Evolutionary conservation across 2,113 vertebrate genomes (phyloP).

Genomic region (Microtus montanus): DNA sequence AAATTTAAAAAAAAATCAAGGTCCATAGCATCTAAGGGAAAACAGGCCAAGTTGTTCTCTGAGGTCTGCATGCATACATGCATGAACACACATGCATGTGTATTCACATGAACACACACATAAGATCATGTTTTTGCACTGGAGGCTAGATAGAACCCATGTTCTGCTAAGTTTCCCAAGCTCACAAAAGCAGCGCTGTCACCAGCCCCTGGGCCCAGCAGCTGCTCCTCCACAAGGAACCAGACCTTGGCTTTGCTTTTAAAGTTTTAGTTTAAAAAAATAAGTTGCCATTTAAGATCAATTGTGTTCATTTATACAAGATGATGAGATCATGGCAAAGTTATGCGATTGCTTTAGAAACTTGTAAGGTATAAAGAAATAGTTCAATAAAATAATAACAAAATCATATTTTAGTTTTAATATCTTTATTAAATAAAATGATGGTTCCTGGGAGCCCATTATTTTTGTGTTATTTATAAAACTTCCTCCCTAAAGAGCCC

Average conservation of each 20-base stretch:
- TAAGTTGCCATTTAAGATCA: background rate
- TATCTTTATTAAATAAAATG: constrained; percentile 43
- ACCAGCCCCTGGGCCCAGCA: background rate
- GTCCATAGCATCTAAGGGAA: background rate
- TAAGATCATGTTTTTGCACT: accelerated
- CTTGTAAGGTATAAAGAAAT: background rate
- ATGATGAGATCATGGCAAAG: constrained; percentile 8
- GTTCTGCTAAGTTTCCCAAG: background rate
- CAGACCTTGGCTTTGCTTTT: background rate
- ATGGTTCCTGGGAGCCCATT: background rate
- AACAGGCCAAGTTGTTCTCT: background rate
- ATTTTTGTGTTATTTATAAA: constrained; percentile 35
- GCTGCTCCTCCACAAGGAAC: background rate
- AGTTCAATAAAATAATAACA: constrained; percentile 32
- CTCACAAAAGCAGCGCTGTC: background rate
- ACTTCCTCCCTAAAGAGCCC: background rate
- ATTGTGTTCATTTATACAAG: constrained; percentile 23
- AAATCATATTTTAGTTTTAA: constrained; percentile 2
- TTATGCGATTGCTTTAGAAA: constrained; percentile 12
- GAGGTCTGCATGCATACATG: background rate
- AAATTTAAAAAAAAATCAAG: background rate
- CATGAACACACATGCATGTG: too few species aligned
- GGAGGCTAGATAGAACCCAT: accelerated
- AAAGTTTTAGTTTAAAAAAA: background rate
- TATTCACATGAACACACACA: background rate